Evolutionary conservation across 2,888 invertebrate species (phyloP).

Genomic region (Drosophila cracens): DNA sequence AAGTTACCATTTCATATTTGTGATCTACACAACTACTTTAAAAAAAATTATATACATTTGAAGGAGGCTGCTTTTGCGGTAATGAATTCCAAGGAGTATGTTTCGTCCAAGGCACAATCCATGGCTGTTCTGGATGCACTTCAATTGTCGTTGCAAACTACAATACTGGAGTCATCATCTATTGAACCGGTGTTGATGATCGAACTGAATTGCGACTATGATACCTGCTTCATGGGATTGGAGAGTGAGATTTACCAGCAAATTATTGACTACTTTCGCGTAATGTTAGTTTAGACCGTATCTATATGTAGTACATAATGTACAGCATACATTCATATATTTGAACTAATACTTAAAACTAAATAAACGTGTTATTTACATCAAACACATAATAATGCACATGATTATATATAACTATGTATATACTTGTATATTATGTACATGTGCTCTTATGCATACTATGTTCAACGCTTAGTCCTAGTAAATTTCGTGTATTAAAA

Average conservation of each 20-base stretch:
- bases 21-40: constrained; percentile 83
- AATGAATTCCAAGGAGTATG: constrained; percentile 36
- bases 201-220: constrained; percentile 75
- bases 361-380: constrained; percentile 45
- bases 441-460: constrained; percentile 20
- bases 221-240: constrained; percentile 68
- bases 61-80: constrained; percentile 59
- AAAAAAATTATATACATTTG: constrained; percentile 66
- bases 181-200: constrained; percentile 63
- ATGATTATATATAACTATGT: constrained; percentile 27
- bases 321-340: constrained; percentile 48
- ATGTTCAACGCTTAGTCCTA: constrained; percentile 18
- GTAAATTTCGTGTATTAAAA: constrained; percentile 33
- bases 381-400: constrained; percentile 38
- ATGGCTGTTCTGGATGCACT: constrained; percentile 65
- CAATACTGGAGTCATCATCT: constrained; percentile 20
- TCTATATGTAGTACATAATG: constrained; percentile 28
- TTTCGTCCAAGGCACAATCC: constrained; percentile 48
- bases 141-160: constrained; percentile 65
- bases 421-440: constrained; percentile 26
- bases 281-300: constrained; percentile 67
- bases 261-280: constrained; percentile 72
- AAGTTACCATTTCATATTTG: constrained; percentile 63
- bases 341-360: constrained; percentile 68
- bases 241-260: constrained; percentile 62